Base-by-base conservation (phyloP, 1,140 invertebrate genomes). In the Tetramorium simillimum region DNA sequence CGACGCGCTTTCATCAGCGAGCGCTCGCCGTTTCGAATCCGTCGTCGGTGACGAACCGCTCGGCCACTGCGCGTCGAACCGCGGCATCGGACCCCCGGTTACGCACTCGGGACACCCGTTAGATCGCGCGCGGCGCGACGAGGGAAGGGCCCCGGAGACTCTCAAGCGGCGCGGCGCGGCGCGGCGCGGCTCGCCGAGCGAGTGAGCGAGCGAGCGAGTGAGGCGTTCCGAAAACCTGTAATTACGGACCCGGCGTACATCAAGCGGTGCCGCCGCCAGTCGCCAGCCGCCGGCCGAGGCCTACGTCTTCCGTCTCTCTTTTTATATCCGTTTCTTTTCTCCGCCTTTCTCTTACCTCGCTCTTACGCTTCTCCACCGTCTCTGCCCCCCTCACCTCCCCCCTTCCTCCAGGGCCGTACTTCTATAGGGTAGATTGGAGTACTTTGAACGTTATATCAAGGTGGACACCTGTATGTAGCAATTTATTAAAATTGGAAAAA, bases 211-310 rank as follows among this genome's bases (percentile, higher is more conserved):
- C 89, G 60, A 67, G 77, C 43, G 77, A 77, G 75, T 92, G 85
- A 94, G 93, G 94, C 94, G 94, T 95, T 94, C 94, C 94, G 94
- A 95, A 95, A 94, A 94, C 94, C 94, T 95, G 94, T 94, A 95
- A 95, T 95, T 95, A 95, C 94, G 94, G 92, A 93, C 92, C 94
- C 94, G 93, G 92, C 91, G 93, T 93, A 95, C 94, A 95, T 95
- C 94, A 95, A 94, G 94, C 93, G 93, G 89, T 94, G 94, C 94
- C 94, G 94, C 93, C 92, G 90, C 88, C 93, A 90, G 88, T 86
- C 89, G 87, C 85, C 89, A 80, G 82, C 88, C 88, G 89, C 80
- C 88, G 86, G 85, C 86, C 87, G 85, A 87, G 82, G 85, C 84
- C 85, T 91, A 76, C 86, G 80, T 92, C 86, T 89, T 90, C 88